These are phyloP conservation scores for Athripsodes cinereus DNA, from an alignment of 2,888 invertebrate species.

Conservation along the genomic window DNA sequence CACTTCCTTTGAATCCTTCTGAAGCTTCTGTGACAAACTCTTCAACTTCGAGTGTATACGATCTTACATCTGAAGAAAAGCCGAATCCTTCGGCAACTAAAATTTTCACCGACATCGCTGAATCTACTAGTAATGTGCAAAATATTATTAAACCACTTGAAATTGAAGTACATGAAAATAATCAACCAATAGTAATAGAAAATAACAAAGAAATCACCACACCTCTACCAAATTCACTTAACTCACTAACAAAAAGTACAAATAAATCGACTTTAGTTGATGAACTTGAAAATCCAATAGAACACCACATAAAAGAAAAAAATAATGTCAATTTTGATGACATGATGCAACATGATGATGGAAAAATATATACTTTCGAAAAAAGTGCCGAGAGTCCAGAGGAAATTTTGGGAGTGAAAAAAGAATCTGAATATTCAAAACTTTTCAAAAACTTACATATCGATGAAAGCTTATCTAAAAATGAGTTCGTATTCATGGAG, in stretches of 20 bases:
- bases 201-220: too few species aligned
- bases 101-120: background rate
- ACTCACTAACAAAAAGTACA: background rate
- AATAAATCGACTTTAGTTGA: background rate
- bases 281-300: constrained; percentile 4
- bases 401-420: constrained; percentile 8
- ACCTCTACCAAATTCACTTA: background rate
- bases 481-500: too few species aligned
- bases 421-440: too few species aligned
- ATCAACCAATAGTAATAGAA: background rate
- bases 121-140: background rate
- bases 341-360: constrained; percentile 23
- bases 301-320: background rate
- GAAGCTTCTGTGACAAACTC: background rate
- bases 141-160: background rate
- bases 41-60: background rate
- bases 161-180: background rate
- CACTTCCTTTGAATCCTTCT: background rate
- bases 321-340: constrained; percentile 8
- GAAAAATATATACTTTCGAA: constrained; percentile 14
- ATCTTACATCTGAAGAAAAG: background rate
- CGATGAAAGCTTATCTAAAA: too few species aligned
- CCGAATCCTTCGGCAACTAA: background rate
- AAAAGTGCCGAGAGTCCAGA: constrained; percentile 3
- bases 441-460: too few species aligned